Evolutionary conservation across 2,888 invertebrate genomes (phyloP).

Genomic region (Augochlorella aurata): DNA sequence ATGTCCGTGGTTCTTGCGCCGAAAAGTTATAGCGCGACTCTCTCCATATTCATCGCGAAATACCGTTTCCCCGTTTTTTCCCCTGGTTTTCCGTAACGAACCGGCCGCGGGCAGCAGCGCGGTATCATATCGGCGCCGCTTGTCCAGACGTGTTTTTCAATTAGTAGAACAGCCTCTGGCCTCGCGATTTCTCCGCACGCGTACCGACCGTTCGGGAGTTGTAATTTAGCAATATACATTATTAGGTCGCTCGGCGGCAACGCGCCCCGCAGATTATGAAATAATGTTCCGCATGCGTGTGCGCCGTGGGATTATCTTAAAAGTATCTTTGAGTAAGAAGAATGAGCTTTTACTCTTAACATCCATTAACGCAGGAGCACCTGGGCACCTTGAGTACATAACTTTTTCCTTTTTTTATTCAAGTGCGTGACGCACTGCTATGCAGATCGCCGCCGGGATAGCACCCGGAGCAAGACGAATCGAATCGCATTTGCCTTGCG

Average conservation of each 20-base stretch:
- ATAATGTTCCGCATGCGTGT: slow-evolving; percentile 53
- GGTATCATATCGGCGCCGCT: neutral
- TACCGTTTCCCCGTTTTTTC: neutral
- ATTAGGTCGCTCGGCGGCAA: slow-evolving; percentile 38
- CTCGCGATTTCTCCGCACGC: slow-evolving; percentile 6
- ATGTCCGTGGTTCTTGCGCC: slow-evolving; percentile 50
- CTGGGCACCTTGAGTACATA: slow-evolving; percentile 47
- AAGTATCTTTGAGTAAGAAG: slow-evolving; percentile 67
- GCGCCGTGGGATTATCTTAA: slow-evolving; percentile 54
- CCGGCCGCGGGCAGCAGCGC: neutral
- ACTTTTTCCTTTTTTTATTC: slow-evolving; percentile 42
- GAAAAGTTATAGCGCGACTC: slow-evolving; percentile 48
- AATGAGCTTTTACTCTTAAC: slow-evolving; percentile 69
- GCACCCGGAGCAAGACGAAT: slow-evolving; percentile 63
- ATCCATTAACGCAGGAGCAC: slow-evolving; percentile 62
- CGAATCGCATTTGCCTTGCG: slow-evolving; percentile 61
- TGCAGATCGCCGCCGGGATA: slow-evolving; percentile 63
- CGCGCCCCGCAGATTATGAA: slow-evolving; percentile 46
- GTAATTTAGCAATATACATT: slow-evolving; percentile 44
- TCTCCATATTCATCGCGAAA: slow-evolving; percentile 22
- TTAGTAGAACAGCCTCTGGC: slow-evolving; percentile 19
- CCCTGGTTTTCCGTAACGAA: neutral
- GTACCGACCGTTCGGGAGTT: slow-evolving; percentile 10
- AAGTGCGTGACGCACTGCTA: slow-evolving; percentile 66
- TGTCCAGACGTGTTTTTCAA: slow-evolving; percentile 38